phyloP scores from a whole-genome alignment of 2,888 invertebrate genomes.

The Eudasyphora cyanicolor region DNA sequence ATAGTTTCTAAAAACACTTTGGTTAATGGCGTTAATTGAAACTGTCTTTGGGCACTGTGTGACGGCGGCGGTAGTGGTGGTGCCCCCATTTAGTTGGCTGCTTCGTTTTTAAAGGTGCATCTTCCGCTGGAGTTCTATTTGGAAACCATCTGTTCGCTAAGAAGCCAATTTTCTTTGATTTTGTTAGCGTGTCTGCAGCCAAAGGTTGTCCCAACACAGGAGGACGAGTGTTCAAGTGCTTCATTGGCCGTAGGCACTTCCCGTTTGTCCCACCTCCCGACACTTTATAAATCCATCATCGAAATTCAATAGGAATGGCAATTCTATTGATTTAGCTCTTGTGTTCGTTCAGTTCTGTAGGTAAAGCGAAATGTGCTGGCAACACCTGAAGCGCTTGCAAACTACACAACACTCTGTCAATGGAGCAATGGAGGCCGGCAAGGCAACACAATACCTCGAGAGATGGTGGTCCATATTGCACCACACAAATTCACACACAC shows the following conservation, averaged over 20 bases:
- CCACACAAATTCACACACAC: not conserved
- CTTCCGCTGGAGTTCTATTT: conserved; percentile 4
- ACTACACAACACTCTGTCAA: not conserved
- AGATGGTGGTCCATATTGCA: not conserved
- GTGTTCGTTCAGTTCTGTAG: not conserved
- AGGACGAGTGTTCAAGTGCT: not conserved
- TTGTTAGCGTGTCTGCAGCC: too few relatives aligned
- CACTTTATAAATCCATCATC: not conserved
- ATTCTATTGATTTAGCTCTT: not conserved
- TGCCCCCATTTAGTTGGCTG: conserved; percentile 10
- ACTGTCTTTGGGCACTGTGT: conserved; percentile 53
- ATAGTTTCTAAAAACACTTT: conserved; percentile 42
- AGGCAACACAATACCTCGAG: not conserved
- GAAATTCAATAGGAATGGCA: not conserved
- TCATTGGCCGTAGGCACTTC: not conserved
- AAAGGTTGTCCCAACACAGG: too few relatives aligned
- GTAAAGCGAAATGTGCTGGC: not conserved
- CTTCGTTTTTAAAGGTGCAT: conserved; percentile 17
- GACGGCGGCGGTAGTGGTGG: too few relatives aligned
- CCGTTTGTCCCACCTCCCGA: not conserved
- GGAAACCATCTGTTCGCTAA: conserved; percentile 53
- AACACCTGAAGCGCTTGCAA: not conserved
- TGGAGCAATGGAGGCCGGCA: not conserved
- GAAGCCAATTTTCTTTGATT: conserved; percentile 26
- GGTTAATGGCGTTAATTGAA: conserved; percentile 61